Evolutionary conservation across 2,888 invertebrate genomes (phyloP), one percentile per base, ranked within the genome.

Genomic region (Micoletzkya japonica): DNA sequence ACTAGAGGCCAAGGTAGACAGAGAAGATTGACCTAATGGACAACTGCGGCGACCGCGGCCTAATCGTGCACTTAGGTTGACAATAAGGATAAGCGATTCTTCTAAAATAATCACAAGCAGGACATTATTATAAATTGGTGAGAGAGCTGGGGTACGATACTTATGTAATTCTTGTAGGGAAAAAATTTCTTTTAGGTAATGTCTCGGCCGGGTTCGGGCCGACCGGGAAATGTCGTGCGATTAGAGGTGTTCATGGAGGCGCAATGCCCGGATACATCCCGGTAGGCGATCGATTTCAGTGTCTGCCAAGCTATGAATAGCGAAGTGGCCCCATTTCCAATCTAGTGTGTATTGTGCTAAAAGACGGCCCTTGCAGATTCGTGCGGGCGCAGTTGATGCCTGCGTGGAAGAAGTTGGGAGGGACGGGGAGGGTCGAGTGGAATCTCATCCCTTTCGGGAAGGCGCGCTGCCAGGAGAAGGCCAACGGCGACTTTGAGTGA

Each of bases 201-300:
- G 59, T 59, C 59, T 0, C 24, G 28, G 2, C 52, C 63, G 0
- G 34, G 26, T 2, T 24, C 64, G 54, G 44, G 20, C n/a, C 20
- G 20, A n/a, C 36, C 26, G n/a, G 64, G 76, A 61, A 82, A 81
- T 66, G 72, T 73, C 37, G 76, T 84, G 14, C 72, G 72, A 59
- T 60, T 85, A 14, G 82, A 79, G 17, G 73, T 86, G 59, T 85
- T 79, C 72, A 82, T 85, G 84, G 85, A 85, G 68, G 74, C 85
- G 7, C 84, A 83, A 71, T 85, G 85, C 72, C 85, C 85, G 1
- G 85, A 85, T 70, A 85, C 85, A 7, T 79, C 83, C 4, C 71
- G 79, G 72, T 78, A 52, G 7, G 52, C 6, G 52, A 7, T 6
- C 7, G 20, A n/a, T 52, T 7, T 52, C n/a, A 52, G 26, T n/a